phyloP scores from a whole-genome alignment of 2,888 invertebrate genomes.

The Netelia fuscicornis region DNA sequence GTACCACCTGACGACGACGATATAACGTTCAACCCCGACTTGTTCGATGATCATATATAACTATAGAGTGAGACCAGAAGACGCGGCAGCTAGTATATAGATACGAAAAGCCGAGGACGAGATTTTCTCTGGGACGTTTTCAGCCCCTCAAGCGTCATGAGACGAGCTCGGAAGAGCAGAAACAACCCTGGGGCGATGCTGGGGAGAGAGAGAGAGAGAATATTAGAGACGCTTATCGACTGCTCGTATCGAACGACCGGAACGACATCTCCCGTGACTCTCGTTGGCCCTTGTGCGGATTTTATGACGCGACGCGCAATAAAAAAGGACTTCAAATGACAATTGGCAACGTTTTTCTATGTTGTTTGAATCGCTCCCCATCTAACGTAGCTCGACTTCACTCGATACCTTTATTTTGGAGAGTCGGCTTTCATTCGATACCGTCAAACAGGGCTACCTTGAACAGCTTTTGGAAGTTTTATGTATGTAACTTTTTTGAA shows the following conservation, averaged over 20 bases:
- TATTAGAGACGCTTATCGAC: slow-evolving; percentile 28
- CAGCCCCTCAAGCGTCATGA: slow-evolving; percentile 2
- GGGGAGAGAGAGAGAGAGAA: background rate
- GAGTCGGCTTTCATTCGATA: too few relatives aligned
- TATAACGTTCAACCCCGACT: slow-evolving; percentile 24
- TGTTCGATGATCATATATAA: background rate
- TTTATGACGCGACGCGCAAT: slow-evolving; percentile 3
- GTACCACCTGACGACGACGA: slow-evolving; percentile 35
- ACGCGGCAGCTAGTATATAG: background rate
- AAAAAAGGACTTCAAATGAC: slow-evolving; percentile 24
- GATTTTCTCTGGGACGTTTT: slow-evolving; percentile 36
- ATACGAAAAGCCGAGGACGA: slow-evolving; percentile 40
- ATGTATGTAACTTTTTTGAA: too few relatives aligned
- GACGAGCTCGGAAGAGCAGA: background rate
- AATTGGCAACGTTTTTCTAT: background rate
- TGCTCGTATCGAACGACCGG: slow-evolving; percentile 13
- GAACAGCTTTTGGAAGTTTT: too few relatives aligned
- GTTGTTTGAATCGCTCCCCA: background rate
- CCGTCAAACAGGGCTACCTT: too few relatives aligned
- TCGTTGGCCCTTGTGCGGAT: background rate
- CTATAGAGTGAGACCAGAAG: background rate
- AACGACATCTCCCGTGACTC: slow-evolving; percentile 15
- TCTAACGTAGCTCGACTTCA: background rate
- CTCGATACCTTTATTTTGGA: background rate
- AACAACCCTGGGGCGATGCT: background rate